Evolutionary conservation across 2,113 vertebrate species (phyloP), one percentile per base, ranked within the genome.

Genomic region (Eonycteris spelaea): DNA sequence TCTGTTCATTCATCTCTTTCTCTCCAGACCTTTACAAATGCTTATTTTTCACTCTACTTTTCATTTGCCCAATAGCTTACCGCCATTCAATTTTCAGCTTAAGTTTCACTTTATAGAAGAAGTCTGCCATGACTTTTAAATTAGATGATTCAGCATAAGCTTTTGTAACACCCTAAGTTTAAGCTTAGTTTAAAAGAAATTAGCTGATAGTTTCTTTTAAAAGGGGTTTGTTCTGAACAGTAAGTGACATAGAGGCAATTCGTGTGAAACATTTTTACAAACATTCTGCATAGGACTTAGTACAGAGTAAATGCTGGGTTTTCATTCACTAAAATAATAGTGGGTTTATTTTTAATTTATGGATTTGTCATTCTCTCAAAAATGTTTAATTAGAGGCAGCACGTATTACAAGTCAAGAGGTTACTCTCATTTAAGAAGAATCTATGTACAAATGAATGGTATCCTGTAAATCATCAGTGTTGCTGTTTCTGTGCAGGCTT

Each of bases 261-360:
- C 70, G 6, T 84, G 16, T 89, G 51, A 95, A 95, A 70, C 43
- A 89, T 84, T 86, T 86, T 71, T 86, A 51, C 22, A 38, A 14
- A 51, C 3, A 19, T 71, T 90, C 65, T 73, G 26, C 15, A 19
- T 22, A 53, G 8, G 28, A 9, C 45, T 10, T 57, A 75, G 28
- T 74, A 48, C 43, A 74, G 63, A 38, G 57, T 63, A 68, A 77
- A 53, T 21, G 45, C 12, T 51, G 57, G 33, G 28, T 85, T 86
- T 90, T 48, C 22, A 90, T 74, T 77, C 10, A 51, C 10, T 85
- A 63, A 92, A 91, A 68, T 83, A 65, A 12, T 48, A 67, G 22
- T 82, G 24, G 10, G 22, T 90, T 45, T 35, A 77, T 92, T 95
- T 95, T 97, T 65, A n/a, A 61, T 63, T 35, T 71, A 75, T 73